Conservation (phyloP, 2,888 invertebrate genomes). For the Acanthococcus lagerstroemiae region DNA sequence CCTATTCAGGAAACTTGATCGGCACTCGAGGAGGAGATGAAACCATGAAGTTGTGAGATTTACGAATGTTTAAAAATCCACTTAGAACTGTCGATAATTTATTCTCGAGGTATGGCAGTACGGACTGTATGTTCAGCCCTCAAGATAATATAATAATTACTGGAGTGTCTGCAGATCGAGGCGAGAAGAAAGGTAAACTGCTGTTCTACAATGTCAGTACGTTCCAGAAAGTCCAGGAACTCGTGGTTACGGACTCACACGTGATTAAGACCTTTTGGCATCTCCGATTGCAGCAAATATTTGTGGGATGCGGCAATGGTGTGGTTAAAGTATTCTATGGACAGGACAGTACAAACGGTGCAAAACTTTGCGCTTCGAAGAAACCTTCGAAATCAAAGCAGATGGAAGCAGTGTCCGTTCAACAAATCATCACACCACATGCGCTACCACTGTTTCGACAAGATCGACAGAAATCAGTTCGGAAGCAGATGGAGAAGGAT, state of each 20-base stretch:
- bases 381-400: slow-evolving; percentile 66
- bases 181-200: slow-evolving; percentile 54
- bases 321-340: slow-evolving; percentile 85
- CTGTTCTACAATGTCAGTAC: slow-evolving; percentile 70
- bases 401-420: slow-evolving; percentile 75
- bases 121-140: slow-evolving; percentile 71
- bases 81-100: slow-evolving; percentile 58
- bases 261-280: slow-evolving; percentile 90
- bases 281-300: slow-evolving; percentile 92
- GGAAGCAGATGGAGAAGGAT: slow-evolving; percentile 85
- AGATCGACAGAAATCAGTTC: slow-evolving; percentile 75
- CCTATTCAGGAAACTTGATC: slow-evolving; percentile 69
- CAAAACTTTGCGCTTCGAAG: slow-evolving; percentile 78
- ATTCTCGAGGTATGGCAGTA: slow-evolving; percentile 55
- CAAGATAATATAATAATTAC: slow-evolving; percentile 83
- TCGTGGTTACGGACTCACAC: slow-evolving; percentile 68
- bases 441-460: slow-evolving; percentile 90
- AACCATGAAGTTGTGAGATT: slow-evolving; percentile 89
- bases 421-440: slow-evolving; percentile 93
- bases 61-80: slow-evolving; percentile 69
- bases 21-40: slow-evolving; percentile 83
- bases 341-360: slow-evolving; percentile 76
- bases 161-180: slow-evolving; percentile 67
- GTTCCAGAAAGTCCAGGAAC: slow-evolving; percentile 60
- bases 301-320: slow-evolving; percentile 86